These are phyloP conservation scores for Tychaedon coryphoeus DNA, from an alignment of 2,113 vertebrate species.

Conservation along the genomic window DNA sequence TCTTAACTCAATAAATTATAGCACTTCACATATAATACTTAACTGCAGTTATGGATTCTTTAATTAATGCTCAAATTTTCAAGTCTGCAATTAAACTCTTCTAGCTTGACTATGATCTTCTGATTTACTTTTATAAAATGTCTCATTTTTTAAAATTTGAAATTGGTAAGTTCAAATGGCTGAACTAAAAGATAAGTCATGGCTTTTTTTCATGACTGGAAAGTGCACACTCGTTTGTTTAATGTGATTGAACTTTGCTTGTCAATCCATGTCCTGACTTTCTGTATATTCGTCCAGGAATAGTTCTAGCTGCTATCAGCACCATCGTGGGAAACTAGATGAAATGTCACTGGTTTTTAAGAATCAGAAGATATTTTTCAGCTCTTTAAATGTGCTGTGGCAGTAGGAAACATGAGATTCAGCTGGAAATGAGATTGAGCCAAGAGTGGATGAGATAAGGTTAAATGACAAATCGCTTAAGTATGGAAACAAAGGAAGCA, in stretches of 20 bases:
- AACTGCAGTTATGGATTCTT: not conserved
- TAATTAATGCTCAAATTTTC: not conserved
- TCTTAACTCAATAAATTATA: not conserved
- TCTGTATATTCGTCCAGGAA: not conserved
- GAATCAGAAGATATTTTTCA: slow-evolving; percentile 18
- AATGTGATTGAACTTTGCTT: not conserved
- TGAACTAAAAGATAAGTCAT: not conserved
- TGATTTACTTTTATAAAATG: not conserved
- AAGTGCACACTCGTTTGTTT: not conserved
- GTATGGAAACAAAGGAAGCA: not conserved
- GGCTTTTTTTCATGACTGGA: not conserved
- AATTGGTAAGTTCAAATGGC: not conserved
- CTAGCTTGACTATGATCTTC: not conserved
- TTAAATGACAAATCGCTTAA: not conserved
- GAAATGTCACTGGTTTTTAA: slow-evolving; percentile 9
- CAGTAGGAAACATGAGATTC: not conserved
- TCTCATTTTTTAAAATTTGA: not conserved
- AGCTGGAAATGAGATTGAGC: not conserved
- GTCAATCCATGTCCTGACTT: not conserved
- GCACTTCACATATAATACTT: not conserved
- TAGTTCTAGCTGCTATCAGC: not conserved
- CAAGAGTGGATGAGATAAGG: slow-evolving; percentile 34
- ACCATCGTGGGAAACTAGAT: not conserved
- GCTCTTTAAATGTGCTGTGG: not conserved
- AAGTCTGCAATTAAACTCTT: not conserved